A percentile compares a stretch with the other conserved stretches of the same genome.
phyloP scores from a whole-genome alignment of 2,888 invertebrate genomes.

The Xanthorhoe spadicearia region DNA sequence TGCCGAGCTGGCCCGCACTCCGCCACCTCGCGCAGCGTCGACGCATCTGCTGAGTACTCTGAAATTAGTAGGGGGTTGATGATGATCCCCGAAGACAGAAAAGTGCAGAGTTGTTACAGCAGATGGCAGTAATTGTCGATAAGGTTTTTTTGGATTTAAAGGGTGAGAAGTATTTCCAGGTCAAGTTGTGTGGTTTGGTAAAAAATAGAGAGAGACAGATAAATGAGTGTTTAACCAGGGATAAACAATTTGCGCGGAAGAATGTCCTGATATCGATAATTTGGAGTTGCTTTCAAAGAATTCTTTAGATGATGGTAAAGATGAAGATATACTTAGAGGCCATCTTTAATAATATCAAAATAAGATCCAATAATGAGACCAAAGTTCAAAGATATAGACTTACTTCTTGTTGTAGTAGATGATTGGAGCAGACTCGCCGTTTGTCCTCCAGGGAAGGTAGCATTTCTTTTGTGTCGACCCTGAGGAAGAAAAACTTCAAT shows the following conservation, averaged over 20 bases:
- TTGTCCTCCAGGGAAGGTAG: conserved; percentile 91
- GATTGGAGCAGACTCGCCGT: conserved; percentile 86
- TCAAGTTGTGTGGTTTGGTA: too few species aligned
- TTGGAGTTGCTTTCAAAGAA: too few species aligned
- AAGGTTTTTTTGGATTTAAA: background rate
- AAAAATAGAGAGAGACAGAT: too few species aligned
- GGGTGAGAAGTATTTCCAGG: background rate
- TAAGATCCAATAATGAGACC: too few species aligned
- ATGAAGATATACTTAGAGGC: too few species aligned
- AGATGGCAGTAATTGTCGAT: background rate
- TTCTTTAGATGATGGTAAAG: too few species aligned
- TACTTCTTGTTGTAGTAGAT: conserved; percentile 86
- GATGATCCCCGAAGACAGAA: conserved; percentile 37
- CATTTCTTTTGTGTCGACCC: conserved; percentile 92
- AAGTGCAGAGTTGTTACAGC: conserved; percentile 8
- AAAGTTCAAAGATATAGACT: conserved; percentile 51
- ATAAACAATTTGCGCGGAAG: too few species aligned
- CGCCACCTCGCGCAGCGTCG: conserved; percentile 77
- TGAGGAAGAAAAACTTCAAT: conserved; percentile 59
- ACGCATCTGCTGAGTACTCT: conserved; percentile 81
- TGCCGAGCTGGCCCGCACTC: conserved; percentile 83
- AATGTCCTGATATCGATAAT: too few species aligned
- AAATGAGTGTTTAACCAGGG: too few species aligned
- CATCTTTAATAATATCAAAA: too few species aligned
- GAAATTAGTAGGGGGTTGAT: conserved; percentile 40